Conservation (phyloP, 1,140 invertebrate genomes). For the Matsumurasca onukii region DNA sequence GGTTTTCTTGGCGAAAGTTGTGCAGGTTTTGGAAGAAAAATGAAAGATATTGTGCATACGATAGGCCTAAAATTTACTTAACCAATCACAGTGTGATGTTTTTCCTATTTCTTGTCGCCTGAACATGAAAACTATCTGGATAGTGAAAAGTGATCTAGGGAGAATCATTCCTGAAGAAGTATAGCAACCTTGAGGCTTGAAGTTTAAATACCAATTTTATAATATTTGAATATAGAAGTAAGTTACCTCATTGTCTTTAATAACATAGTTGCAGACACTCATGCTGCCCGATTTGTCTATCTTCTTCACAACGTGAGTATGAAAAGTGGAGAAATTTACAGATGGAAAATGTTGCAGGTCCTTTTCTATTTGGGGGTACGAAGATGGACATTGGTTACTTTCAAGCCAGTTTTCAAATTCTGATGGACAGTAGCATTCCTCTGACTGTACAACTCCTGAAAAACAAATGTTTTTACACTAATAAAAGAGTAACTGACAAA, state of each 20-base stretch:
- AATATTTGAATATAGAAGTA: background rate
- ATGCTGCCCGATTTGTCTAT: constrained; percentile 74
- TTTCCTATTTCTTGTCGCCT: too few relatives aligned
- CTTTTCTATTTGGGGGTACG: constrained; percentile 68
- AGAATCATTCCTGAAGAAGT: too few relatives aligned
- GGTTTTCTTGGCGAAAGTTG: background rate
- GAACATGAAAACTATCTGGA: too few relatives aligned
- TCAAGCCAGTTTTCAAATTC: constrained; percentile 66
- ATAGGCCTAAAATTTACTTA: too few relatives aligned
- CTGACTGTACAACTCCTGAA: constrained; percentile 70
- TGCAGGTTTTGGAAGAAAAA: background rate
- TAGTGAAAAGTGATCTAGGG: too few relatives aligned
- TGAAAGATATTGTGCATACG: too few relatives aligned
- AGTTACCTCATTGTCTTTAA: constrained; percentile 76
- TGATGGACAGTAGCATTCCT: constrained; percentile 83
- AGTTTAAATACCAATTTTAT: too few relatives aligned
- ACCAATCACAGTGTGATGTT: too few relatives aligned
- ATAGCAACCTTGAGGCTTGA: too few relatives aligned
- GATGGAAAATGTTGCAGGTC: constrained; percentile 71
- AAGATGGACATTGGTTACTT: constrained; percentile 63
- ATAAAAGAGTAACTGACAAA: too few relatives aligned
- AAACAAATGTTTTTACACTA: too few relatives aligned
- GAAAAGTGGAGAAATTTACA: constrained; percentile 70
- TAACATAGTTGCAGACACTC: constrained; percentile 88
- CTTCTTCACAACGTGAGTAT: constrained; percentile 60